Evolutionary conservation across 2,888 invertebrate species (phyloP), one percentile per base, ranked within the genome.

Genomic region (Blastobasis lacticolella): DNA sequence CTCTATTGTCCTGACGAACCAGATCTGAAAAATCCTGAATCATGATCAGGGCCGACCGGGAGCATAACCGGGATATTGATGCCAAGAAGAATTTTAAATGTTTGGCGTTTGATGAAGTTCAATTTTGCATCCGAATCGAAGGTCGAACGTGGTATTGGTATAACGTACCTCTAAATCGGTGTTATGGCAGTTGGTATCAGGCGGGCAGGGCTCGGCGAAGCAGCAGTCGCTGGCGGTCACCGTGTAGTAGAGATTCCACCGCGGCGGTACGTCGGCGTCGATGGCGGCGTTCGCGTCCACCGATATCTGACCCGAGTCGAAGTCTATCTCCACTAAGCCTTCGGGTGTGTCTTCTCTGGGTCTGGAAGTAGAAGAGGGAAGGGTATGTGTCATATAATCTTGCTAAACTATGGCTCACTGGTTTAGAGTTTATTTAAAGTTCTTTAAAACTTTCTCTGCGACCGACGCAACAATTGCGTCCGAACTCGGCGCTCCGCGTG

Each of bases 211-310:
- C 0, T 67, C 71, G 2, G 66, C 67, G n/a, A 63, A 71, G 64
- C 85, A 85, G 45, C 71, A 63, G 67, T 92, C 92, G 40, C 80
- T 88, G 42, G 91, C 90, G 1, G 73, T 77, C 6, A 92, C 82
- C 0, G 76, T 86, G 71, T 91, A 92, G 67, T 81, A 73, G 23
- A 92, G 74, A 59, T 77, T 55, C 54, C 81, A 69, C 0, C 87
- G 75, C 5, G 75, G 77, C 1, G 90, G 89, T 1, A 61, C 65
- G 62, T 92, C 91, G 0, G 91, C 91, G 65, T 91, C 90, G 52
- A 92, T 91, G 0, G 71, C 78, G 1, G 69, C 69, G 45, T 74
- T 57, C 4, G 58, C 61, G 41, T 75, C 69, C 3, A 92, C 91
- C 5, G 73, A 79, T 9, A 92, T 74, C 60, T 89, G 84, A 5